Conservation (phyloP, 2,888 invertebrate species). For the Diarsia dahlii region DNA sequence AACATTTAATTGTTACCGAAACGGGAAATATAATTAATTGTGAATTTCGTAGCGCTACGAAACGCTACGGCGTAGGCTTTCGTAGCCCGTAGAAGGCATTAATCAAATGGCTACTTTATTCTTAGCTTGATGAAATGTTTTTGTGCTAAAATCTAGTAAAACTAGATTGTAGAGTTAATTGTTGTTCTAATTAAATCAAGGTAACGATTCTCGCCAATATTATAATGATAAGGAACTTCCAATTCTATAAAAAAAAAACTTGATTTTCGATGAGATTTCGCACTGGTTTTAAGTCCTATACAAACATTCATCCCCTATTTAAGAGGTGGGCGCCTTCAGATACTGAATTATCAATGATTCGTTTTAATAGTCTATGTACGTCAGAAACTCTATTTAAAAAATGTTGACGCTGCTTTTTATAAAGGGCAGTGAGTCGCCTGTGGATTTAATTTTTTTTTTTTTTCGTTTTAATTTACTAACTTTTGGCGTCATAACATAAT, state of each 20-base stretch:
- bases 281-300: not conserved
- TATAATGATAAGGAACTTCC: not conserved
- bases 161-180: not conserved
- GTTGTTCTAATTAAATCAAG: not conserved
- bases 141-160: not conserved
- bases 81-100: constrained; percentile 60
- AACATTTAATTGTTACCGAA: constrained; percentile 31
- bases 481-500: not conserved
- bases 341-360: not conserved
- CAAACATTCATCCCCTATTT: not conserved
- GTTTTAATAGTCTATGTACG: not conserved
- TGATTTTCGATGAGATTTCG: not conserved
- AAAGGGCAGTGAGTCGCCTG: not conserved
- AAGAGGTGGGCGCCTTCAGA: not conserved
- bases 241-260: not conserved
- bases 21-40: constrained; percentile 26
- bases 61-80: constrained; percentile 60
- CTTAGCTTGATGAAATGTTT: constrained; percentile 9
- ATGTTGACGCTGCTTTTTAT: no score
- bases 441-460: not conserved
- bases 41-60: constrained; percentile 53
- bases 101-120: constrained; percentile 19
- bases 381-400: not conserved
- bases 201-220: not conserved
- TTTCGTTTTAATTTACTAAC: not conserved